Percentiles rank a stretch among this genome's conserved stretches.
Evolutionary conservation across 2,888 invertebrate species (phyloP).

Genomic region (Eupithecia subfuscata): DNA sequence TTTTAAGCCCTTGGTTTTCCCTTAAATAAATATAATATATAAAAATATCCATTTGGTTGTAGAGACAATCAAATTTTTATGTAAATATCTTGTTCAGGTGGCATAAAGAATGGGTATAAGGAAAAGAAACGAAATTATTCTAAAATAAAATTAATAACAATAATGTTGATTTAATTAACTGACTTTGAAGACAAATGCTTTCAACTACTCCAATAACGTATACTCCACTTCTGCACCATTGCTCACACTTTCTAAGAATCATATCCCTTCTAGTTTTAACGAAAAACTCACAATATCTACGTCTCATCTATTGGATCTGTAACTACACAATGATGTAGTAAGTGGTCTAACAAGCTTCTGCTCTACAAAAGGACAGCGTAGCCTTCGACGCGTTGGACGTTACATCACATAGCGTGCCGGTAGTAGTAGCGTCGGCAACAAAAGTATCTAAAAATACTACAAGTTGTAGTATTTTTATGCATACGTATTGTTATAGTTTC

Average conservation of each 20-base stretch:
- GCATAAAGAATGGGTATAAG: too few species aligned
- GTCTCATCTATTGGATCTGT: background rate
- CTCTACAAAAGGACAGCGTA: slow-evolving; percentile 7
- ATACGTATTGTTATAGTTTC: too few species aligned
- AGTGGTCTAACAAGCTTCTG: background rate
- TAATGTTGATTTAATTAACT: too few species aligned
- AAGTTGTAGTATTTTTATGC: too few species aligned
- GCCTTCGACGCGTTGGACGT: slow-evolving; percentile 5
- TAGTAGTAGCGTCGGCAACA: background rate
- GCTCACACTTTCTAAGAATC: background rate
- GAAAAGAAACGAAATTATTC: too few species aligned
- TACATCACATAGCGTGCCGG: slow-evolving; percentile 6
- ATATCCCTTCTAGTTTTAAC: background rate
- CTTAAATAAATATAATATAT: too few species aligned
- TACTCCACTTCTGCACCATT: too few species aligned
- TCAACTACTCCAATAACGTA: background rate
- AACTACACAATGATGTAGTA: background rate
- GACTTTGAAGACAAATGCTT: background rate
- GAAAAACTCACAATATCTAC: background rate
- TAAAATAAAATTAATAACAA: too few species aligned
- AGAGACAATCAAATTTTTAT: background rate
- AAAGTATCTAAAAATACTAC: slow-evolving; percentile 1
- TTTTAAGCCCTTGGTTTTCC: too few species aligned
- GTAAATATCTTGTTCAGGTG: background rate
- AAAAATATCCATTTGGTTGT: too few species aligned